Evolutionary conservation across 2,888 invertebrate species (phyloP), one percentile per base, ranked within the genome.

Genomic region (Branchellion lobata): DNA sequence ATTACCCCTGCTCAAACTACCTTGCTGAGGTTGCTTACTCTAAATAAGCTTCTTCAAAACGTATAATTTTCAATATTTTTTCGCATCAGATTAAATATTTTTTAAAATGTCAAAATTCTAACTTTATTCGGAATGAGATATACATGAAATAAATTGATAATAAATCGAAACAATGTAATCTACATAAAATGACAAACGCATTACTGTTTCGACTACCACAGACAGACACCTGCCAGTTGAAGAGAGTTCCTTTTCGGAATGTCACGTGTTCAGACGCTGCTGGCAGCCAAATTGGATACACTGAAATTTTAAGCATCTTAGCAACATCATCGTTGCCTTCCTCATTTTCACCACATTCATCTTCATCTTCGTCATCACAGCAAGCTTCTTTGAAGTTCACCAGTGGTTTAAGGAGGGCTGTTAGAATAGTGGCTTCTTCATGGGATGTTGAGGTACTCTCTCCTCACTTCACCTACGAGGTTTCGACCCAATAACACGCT

Each of bases 231-330:
- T 85, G 88, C 81, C 79, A 74, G 51, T 86, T 88, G 47, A 82
- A 84, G 57, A 78, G 85, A 51, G 85, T 86, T 1, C 87, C 87
- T 27, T 88, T 87, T 82, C 84, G 87, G 34, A 87, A 87, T 11
- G 86, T 85, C 0, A 84, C 85, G 78, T 88, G 88, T 82, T 87
- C 87, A 81, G 88, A 88, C 83, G 87, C 88, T 0, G 87, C 86
- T 0, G 88, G 88, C 0, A 77, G 31, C 0, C 82, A 85, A 78
- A 65, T 81, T 11, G 81, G 82, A 3, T 84, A 83, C 40, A 57
- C 72, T n/a, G 73, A 76, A 27, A 61, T 80, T 21, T 81, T 82
- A 14, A 47, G 78, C 27, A n/a, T 79, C 18, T 69, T 80, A 27
- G 79, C 40, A 14, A 8, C 40, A 40, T 40, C 40, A 40, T 40